Percentiles rank a stretch among this genome's conserved stretches.
Conservation (phyloP, 1,140 invertebrate genomes). For the Heliothis subflexa region DNA sequence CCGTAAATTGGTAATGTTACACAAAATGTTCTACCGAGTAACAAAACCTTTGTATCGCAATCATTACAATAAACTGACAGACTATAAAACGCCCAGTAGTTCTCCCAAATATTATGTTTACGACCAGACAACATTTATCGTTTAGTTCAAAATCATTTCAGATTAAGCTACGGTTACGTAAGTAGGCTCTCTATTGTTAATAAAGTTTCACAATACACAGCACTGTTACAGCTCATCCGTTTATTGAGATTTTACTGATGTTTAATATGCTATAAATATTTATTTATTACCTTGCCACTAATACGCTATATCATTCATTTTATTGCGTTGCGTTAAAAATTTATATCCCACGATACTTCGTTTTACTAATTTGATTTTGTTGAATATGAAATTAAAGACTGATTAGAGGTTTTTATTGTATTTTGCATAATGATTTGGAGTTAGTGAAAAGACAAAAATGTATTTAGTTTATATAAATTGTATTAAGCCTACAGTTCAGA, state of each 20-base stretch:
- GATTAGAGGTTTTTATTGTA: constrained; percentile 69
- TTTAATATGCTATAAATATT: constrained; percentile 81
- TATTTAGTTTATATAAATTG: constrained; percentile 40
- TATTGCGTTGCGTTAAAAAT: constrained; percentile 72
- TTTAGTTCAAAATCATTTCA: constrained; percentile 38
- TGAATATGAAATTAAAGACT: constrained; percentile 75
- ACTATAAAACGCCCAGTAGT: constrained; percentile 45
- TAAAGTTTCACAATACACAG: constrained; percentile 63
- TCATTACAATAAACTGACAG: constrained; percentile 28
- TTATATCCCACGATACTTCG: constrained; percentile 70
- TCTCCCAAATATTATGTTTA: constrained; percentile 37
- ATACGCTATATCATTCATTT: constrained; percentile 78
- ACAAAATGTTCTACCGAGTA: constrained; percentile 31
- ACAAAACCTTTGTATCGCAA: constrained; percentile 19
- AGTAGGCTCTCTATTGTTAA: constrained; percentile 54
- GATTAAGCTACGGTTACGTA: constrained; percentile 24
- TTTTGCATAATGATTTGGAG: constrained; percentile 67
- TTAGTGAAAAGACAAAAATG: constrained; percentile 28
- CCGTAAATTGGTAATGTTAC: constrained; percentile 23
- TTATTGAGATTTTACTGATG: constrained; percentile 79
- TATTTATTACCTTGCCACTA: constrained; percentile 76
- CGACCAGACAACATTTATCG: constrained; percentile 40
- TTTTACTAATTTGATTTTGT: constrained; percentile 76
- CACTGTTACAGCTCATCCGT: constrained; percentile 62
- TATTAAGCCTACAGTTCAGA: constrained; percentile 12